Evolutionary conservation across 2,888 invertebrate species (phyloP).

Genomic region (Frankliniella intonsa): DNA sequence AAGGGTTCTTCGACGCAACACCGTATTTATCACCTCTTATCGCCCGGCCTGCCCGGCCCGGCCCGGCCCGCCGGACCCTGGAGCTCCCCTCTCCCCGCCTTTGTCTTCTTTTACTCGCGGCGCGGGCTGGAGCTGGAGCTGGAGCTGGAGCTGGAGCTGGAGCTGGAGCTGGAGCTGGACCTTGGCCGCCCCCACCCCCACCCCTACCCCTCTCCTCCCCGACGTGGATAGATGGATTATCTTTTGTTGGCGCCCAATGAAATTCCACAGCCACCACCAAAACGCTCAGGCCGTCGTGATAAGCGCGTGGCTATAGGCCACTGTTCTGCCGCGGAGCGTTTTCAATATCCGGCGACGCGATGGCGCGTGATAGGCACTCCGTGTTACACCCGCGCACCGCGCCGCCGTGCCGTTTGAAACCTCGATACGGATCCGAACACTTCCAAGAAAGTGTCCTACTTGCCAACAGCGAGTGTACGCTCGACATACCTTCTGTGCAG

Average conservation of each 20-base stretch:
- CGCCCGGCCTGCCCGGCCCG: neutral
- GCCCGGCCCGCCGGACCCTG: neutral
- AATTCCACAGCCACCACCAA: neutral
- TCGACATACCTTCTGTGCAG: too few relatives aligned
- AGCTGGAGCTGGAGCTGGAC: neutral
- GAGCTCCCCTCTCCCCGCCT: neutral
- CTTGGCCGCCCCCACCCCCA: neutral
- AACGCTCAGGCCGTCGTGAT: too few relatives aligned
- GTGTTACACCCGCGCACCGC: too few relatives aligned
- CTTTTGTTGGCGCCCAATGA: neutral
- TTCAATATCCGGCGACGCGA: neutral
- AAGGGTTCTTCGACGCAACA: slow-evolving; percentile 10
- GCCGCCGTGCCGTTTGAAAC: too few relatives aligned
- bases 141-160: too few relatives aligned
- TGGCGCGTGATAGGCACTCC: too few relatives aligned
- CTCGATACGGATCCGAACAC: too few relatives aligned
- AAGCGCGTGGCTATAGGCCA: neutral
- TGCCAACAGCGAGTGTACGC: too few relatives aligned
- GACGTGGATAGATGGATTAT: slow-evolving; percentile 1
- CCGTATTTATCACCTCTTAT: slow-evolving; percentile 24
- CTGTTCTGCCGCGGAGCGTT: neutral
- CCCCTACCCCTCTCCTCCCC: neutral
- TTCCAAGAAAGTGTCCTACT: too few relatives aligned
- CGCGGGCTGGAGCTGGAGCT: neutral
- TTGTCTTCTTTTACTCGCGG: slow-evolving; percentile 9